phyloP scores from a whole-genome alignment of 2,888 invertebrate genomes.

The Caenorhabditis panamensis region DNA sequence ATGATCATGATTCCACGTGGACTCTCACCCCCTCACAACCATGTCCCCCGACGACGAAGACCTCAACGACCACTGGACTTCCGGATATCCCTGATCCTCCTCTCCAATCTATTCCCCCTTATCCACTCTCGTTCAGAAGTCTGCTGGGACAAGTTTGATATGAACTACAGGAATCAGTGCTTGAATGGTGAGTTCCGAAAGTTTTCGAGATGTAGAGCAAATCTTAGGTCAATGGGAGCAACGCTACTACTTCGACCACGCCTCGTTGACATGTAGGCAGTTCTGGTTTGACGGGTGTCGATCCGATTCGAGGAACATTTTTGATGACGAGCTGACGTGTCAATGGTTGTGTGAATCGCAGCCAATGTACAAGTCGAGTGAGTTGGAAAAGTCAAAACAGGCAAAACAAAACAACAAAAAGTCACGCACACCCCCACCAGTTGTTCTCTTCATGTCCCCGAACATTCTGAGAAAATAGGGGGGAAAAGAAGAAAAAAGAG shows the following conservation, averaged over 20 bases:
- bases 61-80: slow-evolving; percentile 23
- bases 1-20: slow-evolving; percentile 55
- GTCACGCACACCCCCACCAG: slow-evolving; percentile 6
- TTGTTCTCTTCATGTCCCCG: not conserved
- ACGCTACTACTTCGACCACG: slow-evolving; percentile 79
- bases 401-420: slow-evolving; percentile 27
- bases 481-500: too few relatives aligned
- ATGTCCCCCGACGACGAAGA: slow-evolving; percentile 18
- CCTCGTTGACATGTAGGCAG: slow-evolving; percentile 75
- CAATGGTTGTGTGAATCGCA: slow-evolving; percentile 80
- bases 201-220: not conserved
- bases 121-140: slow-evolving; percentile 74
- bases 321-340: slow-evolving; percentile 79
- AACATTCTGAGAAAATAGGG: too few relatives aligned
- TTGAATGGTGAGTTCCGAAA: slow-evolving; percentile 69
- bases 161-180: slow-evolving; percentile 78
- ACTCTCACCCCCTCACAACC: slow-evolving; percentile 18
- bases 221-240: slow-evolving; percentile 78
- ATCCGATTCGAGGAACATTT: slow-evolving; percentile 75
- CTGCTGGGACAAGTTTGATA: slow-evolving; percentile 81
- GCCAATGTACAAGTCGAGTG: slow-evolving; percentile 77
- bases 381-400: slow-evolving; percentile 42
- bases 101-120: slow-evolving; percentile 16
- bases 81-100: slow-evolving; percentile 22
- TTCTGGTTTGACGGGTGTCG: slow-evolving; percentile 79